phyloP scores from a whole-genome alignment of 2,888 invertebrate genomes.

The Chromoteleia sp. region DNA sequence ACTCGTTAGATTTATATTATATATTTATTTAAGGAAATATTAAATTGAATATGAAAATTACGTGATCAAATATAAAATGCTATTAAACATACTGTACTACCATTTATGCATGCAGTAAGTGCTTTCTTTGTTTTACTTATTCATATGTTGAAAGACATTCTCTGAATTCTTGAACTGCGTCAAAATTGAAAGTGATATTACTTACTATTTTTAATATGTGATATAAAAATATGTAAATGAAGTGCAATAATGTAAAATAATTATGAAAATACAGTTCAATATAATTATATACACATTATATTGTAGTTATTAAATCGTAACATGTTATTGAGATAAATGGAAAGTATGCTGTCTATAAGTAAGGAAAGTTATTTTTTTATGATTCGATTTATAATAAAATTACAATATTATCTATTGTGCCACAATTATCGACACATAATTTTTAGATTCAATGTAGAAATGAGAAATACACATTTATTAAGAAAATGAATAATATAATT shows the following conservation, averaged over 20 bases:
- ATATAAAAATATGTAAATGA: neutral
- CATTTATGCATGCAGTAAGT: slow-evolving; percentile 32
- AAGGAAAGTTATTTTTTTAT: too few relatives aligned
- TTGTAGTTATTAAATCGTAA: neutral
- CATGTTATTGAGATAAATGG: slow-evolving; percentile 1
- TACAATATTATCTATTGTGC: too few relatives aligned
- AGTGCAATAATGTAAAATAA: neutral
- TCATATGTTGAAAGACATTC: slow-evolving; percentile 38
- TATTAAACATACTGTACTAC: slow-evolving; percentile 19
- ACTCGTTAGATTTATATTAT: slow-evolving; percentile 36
- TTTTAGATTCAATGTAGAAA: too few relatives aligned
- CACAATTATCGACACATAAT: too few relatives aligned
- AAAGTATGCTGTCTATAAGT: neutral
- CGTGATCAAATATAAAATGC: slow-evolving; percentile 33
- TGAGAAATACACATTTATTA: too few relatives aligned
- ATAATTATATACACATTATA: neutral
- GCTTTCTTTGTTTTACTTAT: slow-evolving; percentile 56
- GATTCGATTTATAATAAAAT: too few relatives aligned
- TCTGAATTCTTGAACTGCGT: slow-evolving; percentile 2
- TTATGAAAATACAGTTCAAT: neutral
- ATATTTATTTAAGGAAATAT: slow-evolving; percentile 27
- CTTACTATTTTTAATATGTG: neutral
- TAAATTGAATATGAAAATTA: slow-evolving; percentile 37
- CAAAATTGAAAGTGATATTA: slow-evolving; percentile 39
- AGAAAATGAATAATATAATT: too few relatives aligned